Evolutionary conservation across 2,797 vertebrate species (phyloP).

Genomic region (Syngnathus rostellatus): DNA sequence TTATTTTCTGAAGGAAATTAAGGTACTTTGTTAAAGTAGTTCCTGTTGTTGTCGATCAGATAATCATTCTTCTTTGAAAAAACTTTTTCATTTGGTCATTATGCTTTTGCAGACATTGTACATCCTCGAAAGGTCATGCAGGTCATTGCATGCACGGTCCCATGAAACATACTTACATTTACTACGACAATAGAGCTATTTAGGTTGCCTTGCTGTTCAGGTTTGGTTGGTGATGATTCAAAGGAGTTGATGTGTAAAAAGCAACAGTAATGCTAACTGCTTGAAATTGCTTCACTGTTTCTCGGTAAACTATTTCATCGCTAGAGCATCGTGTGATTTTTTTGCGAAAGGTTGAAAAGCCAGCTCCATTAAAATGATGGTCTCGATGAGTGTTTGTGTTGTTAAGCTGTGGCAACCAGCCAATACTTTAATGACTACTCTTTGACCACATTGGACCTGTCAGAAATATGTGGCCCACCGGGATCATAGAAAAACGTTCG

Average conservation of each 20-base stretch:
- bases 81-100: not conserved
- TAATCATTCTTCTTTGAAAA: not conserved
- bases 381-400: slow-evolving; percentile 29
- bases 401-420: slow-evolving; percentile 19
- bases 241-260: not conserved
- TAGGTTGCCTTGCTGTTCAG: not conserved
- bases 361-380: slow-evolving; percentile 23
- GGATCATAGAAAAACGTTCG: slow-evolving; percentile 19
- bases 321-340: not conserved
- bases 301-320: not conserved
- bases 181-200: not conserved
- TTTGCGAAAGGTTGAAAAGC: slow-evolving; percentile 10
- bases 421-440: slow-evolving; percentile 16
- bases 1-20: too few species aligned
- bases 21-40: not conserved
- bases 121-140: not conserved
- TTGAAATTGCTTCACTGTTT: not conserved
- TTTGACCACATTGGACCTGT: slow-evolving; percentile 27
- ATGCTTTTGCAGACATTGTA: not conserved
- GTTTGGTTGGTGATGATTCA: not conserved
- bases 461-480: slow-evolving; percentile 16
- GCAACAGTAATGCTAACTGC: not conserved
- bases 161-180: not conserved
- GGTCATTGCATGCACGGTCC: not conserved
- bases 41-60: not conserved